A percentile compares a stretch with the other conserved stretches of the same genome.
phyloP scores from a whole-genome alignment of 2,797 vertebrate genomes.

The Gobionotothen gibberifrons region DNA sequence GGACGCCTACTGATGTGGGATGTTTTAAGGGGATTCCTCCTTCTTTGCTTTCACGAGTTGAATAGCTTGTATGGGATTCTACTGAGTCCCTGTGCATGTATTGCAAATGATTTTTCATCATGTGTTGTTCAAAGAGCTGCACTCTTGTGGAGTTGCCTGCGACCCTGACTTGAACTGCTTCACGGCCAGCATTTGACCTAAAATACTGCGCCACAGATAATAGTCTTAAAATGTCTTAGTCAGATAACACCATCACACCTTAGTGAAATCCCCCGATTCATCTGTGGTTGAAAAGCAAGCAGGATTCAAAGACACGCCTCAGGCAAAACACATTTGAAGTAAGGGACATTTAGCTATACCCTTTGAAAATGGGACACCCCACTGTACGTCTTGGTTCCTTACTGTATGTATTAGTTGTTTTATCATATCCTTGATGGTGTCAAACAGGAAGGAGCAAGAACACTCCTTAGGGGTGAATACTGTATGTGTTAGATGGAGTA shows the following conservation, averaged over 20 bases:
- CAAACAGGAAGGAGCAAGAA: constrained; percentile 37
- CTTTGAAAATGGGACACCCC: constrained; percentile 69
- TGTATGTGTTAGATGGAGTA: constrained; percentile 48
- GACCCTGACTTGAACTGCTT: constrained; percentile 53
- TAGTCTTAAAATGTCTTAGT: constrained; percentile 56
- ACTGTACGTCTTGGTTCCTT: constrained; percentile 53
- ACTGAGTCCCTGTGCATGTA: constrained; percentile 10
- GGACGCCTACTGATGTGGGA: constrained; percentile 68
- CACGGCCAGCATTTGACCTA: constrained; percentile 50
- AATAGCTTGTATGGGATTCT: constrained; percentile 43
- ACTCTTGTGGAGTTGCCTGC: not conserved
- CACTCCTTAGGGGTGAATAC: constrained; percentile 36
- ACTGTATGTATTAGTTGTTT: constrained; percentile 60
- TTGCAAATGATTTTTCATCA: constrained; percentile 12
- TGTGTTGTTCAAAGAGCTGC: constrained; percentile 31
- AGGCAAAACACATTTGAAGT: constrained; percentile 62
- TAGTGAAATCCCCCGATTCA: constrained; percentile 63
- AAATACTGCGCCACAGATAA: constrained; percentile 30
- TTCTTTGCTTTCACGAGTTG: constrained; percentile 61
- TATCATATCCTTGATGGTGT: constrained; percentile 52
- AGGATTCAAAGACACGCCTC: constrained; percentile 68
- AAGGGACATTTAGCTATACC: constrained; percentile 65
- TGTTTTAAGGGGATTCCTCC: constrained; percentile 77
- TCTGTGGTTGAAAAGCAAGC: constrained; percentile 64
- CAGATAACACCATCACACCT: constrained; percentile 54